phyloP scores from a whole-genome alignment of 2,797 vertebrate genomes.

The Clarias fuscus region DNA sequence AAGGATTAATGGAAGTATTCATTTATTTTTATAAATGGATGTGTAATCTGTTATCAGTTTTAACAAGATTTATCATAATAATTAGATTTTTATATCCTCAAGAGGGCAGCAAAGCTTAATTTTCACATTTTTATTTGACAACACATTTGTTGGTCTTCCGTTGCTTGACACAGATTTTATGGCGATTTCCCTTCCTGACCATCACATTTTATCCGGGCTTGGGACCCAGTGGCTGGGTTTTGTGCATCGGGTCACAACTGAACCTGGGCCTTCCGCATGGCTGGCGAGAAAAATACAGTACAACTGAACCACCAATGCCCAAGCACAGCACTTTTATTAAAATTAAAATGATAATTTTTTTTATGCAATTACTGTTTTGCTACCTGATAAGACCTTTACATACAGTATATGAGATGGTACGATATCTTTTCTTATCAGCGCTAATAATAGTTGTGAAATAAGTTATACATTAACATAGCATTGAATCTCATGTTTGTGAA shows the following conservation, averaged over 20 bases:
- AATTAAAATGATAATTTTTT: not conserved
- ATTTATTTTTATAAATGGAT: not conserved
- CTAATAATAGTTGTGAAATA: not conserved
- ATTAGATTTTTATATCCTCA: slow-evolving; percentile 6
- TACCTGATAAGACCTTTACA: not conserved
- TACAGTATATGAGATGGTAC: not conserved
- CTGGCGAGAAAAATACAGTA: too few relatives aligned
- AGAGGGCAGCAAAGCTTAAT: slow-evolving; percentile 50
- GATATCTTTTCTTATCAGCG: not conserved
- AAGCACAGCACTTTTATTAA: too few relatives aligned
- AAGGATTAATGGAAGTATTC: not conserved
- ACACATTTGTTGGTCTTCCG: too few relatives aligned
- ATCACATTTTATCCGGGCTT: too few relatives aligned
- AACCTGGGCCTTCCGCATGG: too few relatives aligned
- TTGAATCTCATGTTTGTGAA: not conserved
- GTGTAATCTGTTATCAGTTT: too few relatives aligned
- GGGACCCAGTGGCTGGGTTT: too few relatives aligned
- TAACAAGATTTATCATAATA: not conserved
- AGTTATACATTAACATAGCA: not conserved
- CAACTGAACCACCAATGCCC: too few relatives aligned
- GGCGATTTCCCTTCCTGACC: too few relatives aligned
- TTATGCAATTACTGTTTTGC: not conserved
- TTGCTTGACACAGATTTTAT: too few relatives aligned
- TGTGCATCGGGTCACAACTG: too few relatives aligned
- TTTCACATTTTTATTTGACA: not conserved